These are phyloP conservation scores for Orthonychiurus folsomi DNA, from an alignment of 2,888 invertebrate species.

Conservation along the genomic window DNA sequence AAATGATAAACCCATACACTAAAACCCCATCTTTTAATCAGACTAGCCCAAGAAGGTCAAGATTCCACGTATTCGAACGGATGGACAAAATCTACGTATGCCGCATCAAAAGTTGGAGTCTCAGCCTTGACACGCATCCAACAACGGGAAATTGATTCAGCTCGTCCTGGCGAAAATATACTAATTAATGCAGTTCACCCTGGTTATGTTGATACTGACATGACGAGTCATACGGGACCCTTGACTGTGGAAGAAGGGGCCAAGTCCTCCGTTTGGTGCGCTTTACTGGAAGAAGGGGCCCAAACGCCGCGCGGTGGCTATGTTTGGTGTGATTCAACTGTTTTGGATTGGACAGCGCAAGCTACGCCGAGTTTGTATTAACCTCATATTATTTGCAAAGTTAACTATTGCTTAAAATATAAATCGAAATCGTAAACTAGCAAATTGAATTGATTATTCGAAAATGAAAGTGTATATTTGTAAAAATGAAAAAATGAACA, in stretches of 20 bases:
- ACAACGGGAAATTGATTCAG: constrained; percentile 52
- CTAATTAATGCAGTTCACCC: constrained; percentile 64
- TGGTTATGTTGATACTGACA: constrained; percentile 70
- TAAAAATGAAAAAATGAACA: too few species aligned
- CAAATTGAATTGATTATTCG: too few species aligned
- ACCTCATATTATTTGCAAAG: too few species aligned
- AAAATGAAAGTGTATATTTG: too few species aligned
- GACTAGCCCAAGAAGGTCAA: too few species aligned
- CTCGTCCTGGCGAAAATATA: constrained; percentile 51
- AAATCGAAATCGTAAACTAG: too few species aligned
- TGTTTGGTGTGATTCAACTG: constrained; percentile 54
- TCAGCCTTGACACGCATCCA: constrained; percentile 60
- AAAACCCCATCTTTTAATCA: background rate
- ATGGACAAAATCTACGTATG: constrained; percentile 60
- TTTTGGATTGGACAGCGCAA: constrained; percentile 56
- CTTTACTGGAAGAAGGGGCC: constrained; percentile 48
- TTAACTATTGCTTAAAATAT: too few species aligned
- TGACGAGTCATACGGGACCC: constrained; percentile 59
- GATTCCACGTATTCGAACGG: constrained; percentile 47
- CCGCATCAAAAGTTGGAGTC: constrained; percentile 64
- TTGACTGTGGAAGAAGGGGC: constrained; percentile 54
- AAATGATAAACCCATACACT: background rate
- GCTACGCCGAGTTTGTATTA: too few species aligned
- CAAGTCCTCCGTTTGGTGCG: constrained; percentile 54
- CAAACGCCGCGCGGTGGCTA: constrained; percentile 54